These are phyloP conservation scores for Heteropelma amictum DNA, from an alignment of 2,888 invertebrate genomes.

Conservation along the genomic window DNA sequence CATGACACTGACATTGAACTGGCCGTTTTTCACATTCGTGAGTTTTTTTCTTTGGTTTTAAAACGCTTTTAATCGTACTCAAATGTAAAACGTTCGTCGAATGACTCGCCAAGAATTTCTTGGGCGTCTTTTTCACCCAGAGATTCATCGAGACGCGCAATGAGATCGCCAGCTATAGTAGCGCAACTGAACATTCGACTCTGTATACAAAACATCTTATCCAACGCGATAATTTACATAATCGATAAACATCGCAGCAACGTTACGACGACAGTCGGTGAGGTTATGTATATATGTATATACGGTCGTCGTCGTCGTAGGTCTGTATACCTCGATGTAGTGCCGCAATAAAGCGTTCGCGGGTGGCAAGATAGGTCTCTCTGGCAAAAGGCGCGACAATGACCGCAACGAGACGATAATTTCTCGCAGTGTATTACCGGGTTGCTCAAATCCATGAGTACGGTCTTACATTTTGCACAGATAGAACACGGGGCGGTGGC, in stretches of 20 bases:
- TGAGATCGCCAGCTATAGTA: not conserved
- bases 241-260: conserved; percentile 38
- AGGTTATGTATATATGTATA: not conserved
- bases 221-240: conserved; percentile 21
- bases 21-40: too few species aligned
- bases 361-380: conserved; percentile 13
- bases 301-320: not conserved
- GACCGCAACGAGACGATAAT: conserved; percentile 45
- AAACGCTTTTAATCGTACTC: too few species aligned
- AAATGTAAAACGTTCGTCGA: too few species aligned
- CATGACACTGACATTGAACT: too few species aligned
- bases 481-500: conserved; percentile 34
- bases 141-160: not conserved
- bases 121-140: too few species aligned
- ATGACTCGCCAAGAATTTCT: too few species aligned
- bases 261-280: conserved; percentile 23
- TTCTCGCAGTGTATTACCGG: conserved; percentile 36
- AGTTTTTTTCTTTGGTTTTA: too few species aligned
- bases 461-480: conserved; percentile 13
- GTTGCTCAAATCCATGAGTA: not conserved
- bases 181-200: not conserved
- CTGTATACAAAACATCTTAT: not conserved
- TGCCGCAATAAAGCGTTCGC: conserved; percentile 2
- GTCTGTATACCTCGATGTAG: not conserved
- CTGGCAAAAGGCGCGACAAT: conserved; percentile 30